Percentiles rank a stretch among this genome's conserved stretches.
Evolutionary conservation across 2,797 vertebrate genomes (phyloP).

Genomic region (Australoheros facetus): DNA sequence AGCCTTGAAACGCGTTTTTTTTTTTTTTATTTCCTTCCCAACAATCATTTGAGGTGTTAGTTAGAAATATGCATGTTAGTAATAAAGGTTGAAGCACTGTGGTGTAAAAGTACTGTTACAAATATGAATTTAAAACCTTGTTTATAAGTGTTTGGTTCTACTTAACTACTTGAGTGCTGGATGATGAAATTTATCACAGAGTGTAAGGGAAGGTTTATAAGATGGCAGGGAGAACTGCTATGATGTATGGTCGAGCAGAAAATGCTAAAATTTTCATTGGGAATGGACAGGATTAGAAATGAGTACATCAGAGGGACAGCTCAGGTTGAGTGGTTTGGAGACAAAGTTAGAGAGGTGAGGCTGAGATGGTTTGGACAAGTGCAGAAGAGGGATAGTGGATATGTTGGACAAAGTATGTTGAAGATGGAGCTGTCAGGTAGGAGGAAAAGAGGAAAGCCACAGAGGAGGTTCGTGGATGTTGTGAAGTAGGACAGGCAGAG

Average conservation of each 20-base stretch:
- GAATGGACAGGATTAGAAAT: too few relatives aligned
- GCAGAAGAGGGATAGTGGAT: background rate
- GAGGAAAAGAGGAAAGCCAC: background rate
- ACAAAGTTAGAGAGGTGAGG: background rate
- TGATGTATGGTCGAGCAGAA: background rate
- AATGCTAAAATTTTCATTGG: too few relatives aligned
- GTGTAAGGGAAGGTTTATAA: background rate
- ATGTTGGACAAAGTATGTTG: background rate
- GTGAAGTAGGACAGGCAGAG: background rate
- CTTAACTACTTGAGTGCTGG: background rate
- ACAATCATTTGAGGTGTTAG: background rate
- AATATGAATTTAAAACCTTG: background rate
- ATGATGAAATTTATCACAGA: background rate
- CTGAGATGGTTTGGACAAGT: background rate
- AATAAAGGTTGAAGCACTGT: background rate
- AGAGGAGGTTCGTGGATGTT: background rate
- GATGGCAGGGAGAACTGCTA: background rate
- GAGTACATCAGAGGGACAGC: too few relatives aligned
- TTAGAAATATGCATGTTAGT: background rate
- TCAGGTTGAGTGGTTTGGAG: background rate
- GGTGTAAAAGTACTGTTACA: background rate
- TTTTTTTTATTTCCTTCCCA: background rate
- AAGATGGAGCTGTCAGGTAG: background rate
- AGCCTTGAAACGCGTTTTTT: background rate
- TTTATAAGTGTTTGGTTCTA: background rate